phyloP scores from a whole-genome alignment of 2,797 vertebrate genomes.

The Chromis chromis region DNA sequence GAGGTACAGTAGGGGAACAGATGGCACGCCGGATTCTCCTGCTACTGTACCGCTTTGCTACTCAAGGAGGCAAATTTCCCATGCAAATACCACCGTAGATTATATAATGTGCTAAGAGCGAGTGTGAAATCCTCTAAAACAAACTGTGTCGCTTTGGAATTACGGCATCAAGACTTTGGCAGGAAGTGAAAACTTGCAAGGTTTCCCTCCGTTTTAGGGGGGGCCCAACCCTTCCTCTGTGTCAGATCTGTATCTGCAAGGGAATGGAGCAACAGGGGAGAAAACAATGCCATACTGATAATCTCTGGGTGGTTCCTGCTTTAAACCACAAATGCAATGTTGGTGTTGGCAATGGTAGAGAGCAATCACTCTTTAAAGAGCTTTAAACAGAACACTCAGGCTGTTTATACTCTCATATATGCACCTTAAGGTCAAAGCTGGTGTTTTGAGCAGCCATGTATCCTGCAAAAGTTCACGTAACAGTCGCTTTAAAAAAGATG shows the following conservation, averaged over 20 bases:
- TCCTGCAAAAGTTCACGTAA: conserved; percentile 11
- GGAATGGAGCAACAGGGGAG: conserved; percentile 36
- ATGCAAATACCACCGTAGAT: conserved; percentile 59
- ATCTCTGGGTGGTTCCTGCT: conserved; percentile 56
- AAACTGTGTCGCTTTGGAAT: conserved; percentile 37
- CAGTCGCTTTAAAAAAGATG: conserved; percentile 8
- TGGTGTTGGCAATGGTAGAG: conserved; percentile 56
- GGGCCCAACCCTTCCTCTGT: conserved; percentile 69
- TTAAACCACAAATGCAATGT: conserved; percentile 44
- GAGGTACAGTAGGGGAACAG: not conserved
- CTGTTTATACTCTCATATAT: not conserved
- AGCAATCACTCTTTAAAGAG: conserved; percentile 14
- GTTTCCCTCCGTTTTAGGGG: conserved; percentile 55
- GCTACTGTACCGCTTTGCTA: not conserved
- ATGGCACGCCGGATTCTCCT: not conserved
- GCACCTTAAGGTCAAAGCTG: not conserved
- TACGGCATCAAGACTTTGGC: conserved; percentile 16
- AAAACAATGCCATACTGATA: conserved; percentile 61
- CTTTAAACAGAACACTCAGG: not conserved
- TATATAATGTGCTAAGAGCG: conserved; percentile 11
- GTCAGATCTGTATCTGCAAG: conserved; percentile 58
- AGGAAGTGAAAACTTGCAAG: conserved; percentile 53
- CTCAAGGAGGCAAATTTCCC: conserved; percentile 45
- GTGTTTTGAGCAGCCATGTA: conserved; percentile 6
- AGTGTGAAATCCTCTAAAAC: conserved; percentile 31